phyloP scores from a whole-genome alignment of 2,888 invertebrate species.

The Listrodromus nycthemerus region DNA sequence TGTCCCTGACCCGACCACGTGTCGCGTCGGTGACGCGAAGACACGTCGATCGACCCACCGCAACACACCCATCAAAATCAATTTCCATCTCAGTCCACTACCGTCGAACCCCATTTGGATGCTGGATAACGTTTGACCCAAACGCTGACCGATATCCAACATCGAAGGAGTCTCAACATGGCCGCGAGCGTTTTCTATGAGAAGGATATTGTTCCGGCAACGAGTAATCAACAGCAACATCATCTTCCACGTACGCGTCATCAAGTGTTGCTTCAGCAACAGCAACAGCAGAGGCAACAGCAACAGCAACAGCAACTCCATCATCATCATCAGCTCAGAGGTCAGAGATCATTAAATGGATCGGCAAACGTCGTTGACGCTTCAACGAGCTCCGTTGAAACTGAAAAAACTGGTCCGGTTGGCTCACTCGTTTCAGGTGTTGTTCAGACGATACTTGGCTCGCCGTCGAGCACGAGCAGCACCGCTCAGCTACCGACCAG shows the following conservation, averaged over 20 bases:
- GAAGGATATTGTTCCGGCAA: slow-evolving; percentile 79
- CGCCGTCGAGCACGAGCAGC: slow-evolving; percentile 59
- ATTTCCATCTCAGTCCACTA: slow-evolving; percentile 15
- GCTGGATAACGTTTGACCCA: slow-evolving; percentile 65
- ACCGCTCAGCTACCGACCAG: slow-evolving; percentile 62
- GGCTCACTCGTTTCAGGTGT: slow-evolving; percentile 64
- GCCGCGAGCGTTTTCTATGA: slow-evolving; percentile 82
- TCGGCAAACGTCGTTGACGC: slow-evolving; percentile 24
- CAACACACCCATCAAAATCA: background rate
- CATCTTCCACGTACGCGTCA: slow-evolving; percentile 76
- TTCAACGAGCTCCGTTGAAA: slow-evolving; percentile 51
- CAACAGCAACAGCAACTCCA: slow-evolving; percentile 67
- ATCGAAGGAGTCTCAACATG: slow-evolving; percentile 72
- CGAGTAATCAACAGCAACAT: slow-evolving; percentile 79
- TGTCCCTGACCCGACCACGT: slow-evolving; percentile 1
- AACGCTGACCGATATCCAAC: background rate
- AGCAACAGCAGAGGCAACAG: slow-evolving; percentile 45
- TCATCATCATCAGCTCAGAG: slow-evolving; percentile 54
- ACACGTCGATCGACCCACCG: background rate
- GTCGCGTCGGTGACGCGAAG: slow-evolving; percentile 2
- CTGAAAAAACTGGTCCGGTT: slow-evolving; percentile 49
- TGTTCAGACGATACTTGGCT: slow-evolving; percentile 68
- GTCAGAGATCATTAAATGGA: slow-evolving; percentile 26
- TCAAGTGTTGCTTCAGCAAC: slow-evolving; percentile 56
- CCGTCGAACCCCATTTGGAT: background rate